Base-by-base conservation (phyloP, 1,140 invertebrate species). In the Mya arenaria region DNA sequence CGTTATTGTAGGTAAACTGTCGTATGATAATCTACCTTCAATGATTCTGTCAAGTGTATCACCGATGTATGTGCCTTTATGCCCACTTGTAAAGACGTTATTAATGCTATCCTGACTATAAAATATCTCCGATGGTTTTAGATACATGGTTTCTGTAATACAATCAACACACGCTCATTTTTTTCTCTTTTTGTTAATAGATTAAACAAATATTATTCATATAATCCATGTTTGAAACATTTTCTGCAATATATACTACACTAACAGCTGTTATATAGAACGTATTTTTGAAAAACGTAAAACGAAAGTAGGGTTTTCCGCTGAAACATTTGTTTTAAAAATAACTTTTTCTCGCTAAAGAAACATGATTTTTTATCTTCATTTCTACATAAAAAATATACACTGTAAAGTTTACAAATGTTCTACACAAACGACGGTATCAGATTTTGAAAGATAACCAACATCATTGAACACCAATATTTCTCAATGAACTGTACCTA, bases 91-190 rank as follows among this genome's bases (percentile, higher is more conserved):
- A 36, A 75, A 75, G 1, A 19, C 63, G 19, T 28, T 60, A 4
- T 36, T 23, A 30, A 75, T 65, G 17, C 19, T 17, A 32, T 62
- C 28, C 36, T 75, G 73, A 34, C 34, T 41, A 30, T 75, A 63
- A 30, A 75, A 75, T 44, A 75, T 75, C 4, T 75, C 48, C n/a
- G 56, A 62, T 8, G 73, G 73, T 37, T 37, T 60, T 52, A 71
- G 23, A 2, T 52, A 32, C 44, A 71, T 52, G 5, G n/a, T 8
- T 55, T 10, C n/a, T 13, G n/a, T 48, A 48, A n/a, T 48, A 48
- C n/a, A 13, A 13, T n/a, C n/a, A n/a, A 13, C n/a, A 13, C 10
- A 13, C 10, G 44, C n/a, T n/a, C n/a, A n/a, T 48, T 10, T 10
- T n/a, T 13, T n/a, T 48, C 10, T 13, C 10, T n/a, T 48, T 48